A percentile compares a stretch with the other conserved stretches of the same genome.
Evolutionary conservation across 2,888 invertebrate species (phyloP).

Genomic region (Toxonevra muliebris): DNA sequence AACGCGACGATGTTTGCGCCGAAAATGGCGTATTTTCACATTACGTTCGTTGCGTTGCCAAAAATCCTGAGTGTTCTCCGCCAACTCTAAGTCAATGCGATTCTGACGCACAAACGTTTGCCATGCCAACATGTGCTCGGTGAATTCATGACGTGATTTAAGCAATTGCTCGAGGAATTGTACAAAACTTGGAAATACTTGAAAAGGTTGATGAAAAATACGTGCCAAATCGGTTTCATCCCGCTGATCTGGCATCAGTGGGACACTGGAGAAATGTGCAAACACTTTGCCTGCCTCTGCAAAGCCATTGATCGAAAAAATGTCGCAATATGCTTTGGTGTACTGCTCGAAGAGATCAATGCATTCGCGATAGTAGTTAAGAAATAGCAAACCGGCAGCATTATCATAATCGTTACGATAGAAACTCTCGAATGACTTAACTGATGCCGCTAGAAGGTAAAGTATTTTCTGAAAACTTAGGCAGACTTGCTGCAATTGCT

Average conservation of each 20-base stretch:
- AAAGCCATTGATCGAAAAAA: slow-evolving; percentile 78
- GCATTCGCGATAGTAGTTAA: slow-evolving; percentile 77
- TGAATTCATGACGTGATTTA: slow-evolving; percentile 50
- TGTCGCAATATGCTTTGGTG: slow-evolving; percentile 76
- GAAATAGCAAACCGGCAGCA: slow-evolving; percentile 74
- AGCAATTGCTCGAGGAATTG: slow-evolving; percentile 56
- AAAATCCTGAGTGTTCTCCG: slow-evolving; percentile 60
- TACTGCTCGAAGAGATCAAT: slow-evolving; percentile 77
- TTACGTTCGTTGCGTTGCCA: slow-evolving; percentile 64
- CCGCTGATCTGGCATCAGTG: slow-evolving; percentile 40
- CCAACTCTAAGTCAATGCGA: slow-evolving; percentile 58
- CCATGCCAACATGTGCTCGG: slow-evolving; percentile 58
- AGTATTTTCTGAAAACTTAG: slow-evolving; percentile 75
- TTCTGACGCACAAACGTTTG: slow-evolving; percentile 52
- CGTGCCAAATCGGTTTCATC: slow-evolving; percentile 49
- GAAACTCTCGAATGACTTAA: slow-evolving; percentile 76
- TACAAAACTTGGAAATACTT: slow-evolving; percentile 55
- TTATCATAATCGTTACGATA: slow-evolving; percentile 72
- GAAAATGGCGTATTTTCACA: slow-evolving; percentile 59
- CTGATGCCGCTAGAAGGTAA: slow-evolving; percentile 74
- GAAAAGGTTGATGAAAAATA: slow-evolving; percentile 59
- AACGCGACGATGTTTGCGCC: slow-evolving; percentile 75
- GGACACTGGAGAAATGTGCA: slow-evolving; percentile 36
- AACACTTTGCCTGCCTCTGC: slow-evolving; percentile 70
- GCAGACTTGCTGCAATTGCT: slow-evolving; percentile 62